phyloP scores from a whole-genome alignment of 2,888 invertebrate species.

The Hirtodrosophila duncani region DNA sequence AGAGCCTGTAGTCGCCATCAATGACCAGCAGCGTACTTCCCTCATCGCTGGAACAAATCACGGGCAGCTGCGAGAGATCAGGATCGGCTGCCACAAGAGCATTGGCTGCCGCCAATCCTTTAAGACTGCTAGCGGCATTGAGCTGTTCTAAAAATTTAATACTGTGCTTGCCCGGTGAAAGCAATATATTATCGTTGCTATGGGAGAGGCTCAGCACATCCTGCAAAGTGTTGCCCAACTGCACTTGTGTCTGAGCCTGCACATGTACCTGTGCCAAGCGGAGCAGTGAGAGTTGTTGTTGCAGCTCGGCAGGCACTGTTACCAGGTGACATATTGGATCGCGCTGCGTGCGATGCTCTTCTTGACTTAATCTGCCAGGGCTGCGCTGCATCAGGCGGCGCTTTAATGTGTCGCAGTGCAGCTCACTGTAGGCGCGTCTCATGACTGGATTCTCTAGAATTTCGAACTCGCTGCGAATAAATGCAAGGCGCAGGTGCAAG shows the following conservation, averaged over 20 bases:
- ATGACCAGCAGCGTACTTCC: slow-evolving; percentile 81
- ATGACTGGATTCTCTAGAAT: slow-evolving; percentile 81
- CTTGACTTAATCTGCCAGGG: background rate
- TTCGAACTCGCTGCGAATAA: slow-evolving; percentile 81
- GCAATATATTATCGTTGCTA: slow-evolving; percentile 79
- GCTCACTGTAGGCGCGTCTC: slow-evolving; percentile 78
- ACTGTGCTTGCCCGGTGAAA: slow-evolving; percentile 79
- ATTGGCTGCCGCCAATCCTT: slow-evolving; percentile 31
- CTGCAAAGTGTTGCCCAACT: slow-evolving; percentile 77
- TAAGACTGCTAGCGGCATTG: slow-evolving; percentile 79
- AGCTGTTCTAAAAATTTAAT: slow-evolving; percentile 80
- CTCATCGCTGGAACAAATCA: slow-evolving; percentile 78
- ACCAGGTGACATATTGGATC: slow-evolving; percentile 75
- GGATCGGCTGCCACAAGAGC: background rate
- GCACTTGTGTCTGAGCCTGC: slow-evolving; percentile 77
- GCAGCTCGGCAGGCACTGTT: slow-evolving; percentile 77
- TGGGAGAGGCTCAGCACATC: slow-evolving; percentile 74
- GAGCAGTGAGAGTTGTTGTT: slow-evolving; percentile 79
- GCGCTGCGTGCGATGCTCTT: slow-evolving; percentile 14
- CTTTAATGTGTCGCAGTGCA: slow-evolving; percentile 60
- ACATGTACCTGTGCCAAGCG: too few relatives aligned
- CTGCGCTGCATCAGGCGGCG: slow-evolving; percentile 33
- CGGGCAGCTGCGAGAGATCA: slow-evolving; percentile 53
- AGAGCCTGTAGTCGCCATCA: slow-evolving; percentile 79
- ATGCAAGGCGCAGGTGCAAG: slow-evolving; percentile 80